Percentiles rank a stretch among this genome's conserved stretches.
Evolutionary conservation across 2,797 vertebrate species (phyloP).

Genomic region (Premnoplex brunnescens): DNA sequence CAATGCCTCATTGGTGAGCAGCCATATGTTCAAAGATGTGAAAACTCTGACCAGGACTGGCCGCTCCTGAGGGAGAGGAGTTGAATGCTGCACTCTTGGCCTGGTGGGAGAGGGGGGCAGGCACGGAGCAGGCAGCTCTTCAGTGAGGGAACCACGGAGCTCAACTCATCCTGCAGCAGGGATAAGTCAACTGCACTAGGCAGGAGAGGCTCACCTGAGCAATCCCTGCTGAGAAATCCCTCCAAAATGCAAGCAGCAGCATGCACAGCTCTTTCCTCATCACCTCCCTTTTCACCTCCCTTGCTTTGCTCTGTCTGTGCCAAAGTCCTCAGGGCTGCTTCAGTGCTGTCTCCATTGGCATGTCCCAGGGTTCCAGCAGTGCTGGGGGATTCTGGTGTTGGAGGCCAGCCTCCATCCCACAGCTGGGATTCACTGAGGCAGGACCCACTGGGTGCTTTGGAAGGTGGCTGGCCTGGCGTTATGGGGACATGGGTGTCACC

Average conservation of each 20-base stretch:
- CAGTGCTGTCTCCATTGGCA: rapidly evolving
- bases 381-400: not conserved
- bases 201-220: not conserved
- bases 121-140: not conserved
- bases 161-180: not conserved
- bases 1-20: not conserved
- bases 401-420: not conserved
- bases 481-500: not conserved
- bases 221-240: not conserved
- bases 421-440: not conserved
- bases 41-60: not conserved
- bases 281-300: not conserved
- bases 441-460: not conserved
- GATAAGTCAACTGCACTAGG: not conserved
- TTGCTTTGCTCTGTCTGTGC: not conserved
- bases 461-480: not conserved
- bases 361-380: rapidly evolving
- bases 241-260: not conserved
- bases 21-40: not conserved
- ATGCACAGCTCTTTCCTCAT: not conserved
- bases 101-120: not conserved
- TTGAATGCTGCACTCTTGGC: not conserved
- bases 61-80: not conserved
- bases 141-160: rapidly evolving
- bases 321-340: rapidly evolving